Percentiles rank a stretch among this genome's conserved stretches.
Evolutionary conservation across 1,140 invertebrate species (phyloP).

Genomic region (Nilaparvata lugens): DNA sequence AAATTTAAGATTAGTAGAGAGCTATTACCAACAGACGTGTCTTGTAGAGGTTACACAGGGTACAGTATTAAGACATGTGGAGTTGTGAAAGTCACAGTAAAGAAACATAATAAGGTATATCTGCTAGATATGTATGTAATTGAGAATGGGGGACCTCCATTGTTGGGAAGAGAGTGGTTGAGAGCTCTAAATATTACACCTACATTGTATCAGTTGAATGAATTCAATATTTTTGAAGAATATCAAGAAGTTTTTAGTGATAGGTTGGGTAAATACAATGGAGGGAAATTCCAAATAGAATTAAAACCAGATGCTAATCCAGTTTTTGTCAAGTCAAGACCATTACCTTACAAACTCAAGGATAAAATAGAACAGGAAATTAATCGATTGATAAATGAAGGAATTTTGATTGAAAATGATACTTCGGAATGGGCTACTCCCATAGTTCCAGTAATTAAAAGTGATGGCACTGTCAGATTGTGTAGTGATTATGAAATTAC

Average conservation of each 20-base stretch:
- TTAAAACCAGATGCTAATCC: constrained; percentile 6
- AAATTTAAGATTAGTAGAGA: too few relatives aligned
- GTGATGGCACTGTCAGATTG: not conserved
- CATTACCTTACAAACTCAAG: constrained; percentile 5
- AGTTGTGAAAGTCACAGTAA: not conserved
- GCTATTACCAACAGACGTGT: too few relatives aligned
- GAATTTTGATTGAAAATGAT: not conserved
- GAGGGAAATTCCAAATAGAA: not conserved
- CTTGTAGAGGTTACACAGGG: too few relatives aligned
- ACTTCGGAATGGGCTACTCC: constrained; percentile 15
- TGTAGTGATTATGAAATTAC: not conserved
- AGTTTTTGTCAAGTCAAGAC: constrained; percentile 12
- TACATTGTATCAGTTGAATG: not conserved
- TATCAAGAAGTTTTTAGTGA: constrained; percentile 1
- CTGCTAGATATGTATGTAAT: not conserved
- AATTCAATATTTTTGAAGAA: too few relatives aligned
- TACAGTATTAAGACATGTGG: too few relatives aligned
- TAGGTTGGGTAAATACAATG: not conserved
- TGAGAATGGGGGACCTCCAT: not conserved
- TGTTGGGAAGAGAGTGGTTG: constrained; percentile 2
- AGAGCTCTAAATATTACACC: not conserved
- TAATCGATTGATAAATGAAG: not conserved
- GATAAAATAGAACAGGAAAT: constrained; percentile 12
- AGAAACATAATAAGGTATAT: not conserved
- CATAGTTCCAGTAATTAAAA: constrained; percentile 1